phyloP scores from a whole-genome alignment of 2,113 vertebrate species.

The Anser brachyrhynchus region DNA sequence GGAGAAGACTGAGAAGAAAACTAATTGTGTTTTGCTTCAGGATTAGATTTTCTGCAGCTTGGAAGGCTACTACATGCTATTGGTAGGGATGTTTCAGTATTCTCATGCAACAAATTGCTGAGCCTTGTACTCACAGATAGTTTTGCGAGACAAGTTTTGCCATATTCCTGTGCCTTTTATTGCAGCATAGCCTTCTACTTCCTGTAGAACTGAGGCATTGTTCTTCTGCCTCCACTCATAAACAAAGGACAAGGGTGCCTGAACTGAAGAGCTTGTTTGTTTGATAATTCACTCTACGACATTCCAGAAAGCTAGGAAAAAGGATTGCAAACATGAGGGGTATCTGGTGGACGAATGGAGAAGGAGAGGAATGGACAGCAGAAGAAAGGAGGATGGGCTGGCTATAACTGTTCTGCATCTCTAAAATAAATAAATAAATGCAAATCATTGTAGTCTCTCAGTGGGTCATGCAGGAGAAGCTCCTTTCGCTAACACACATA shows the following conservation, averaged over 20 bases:
- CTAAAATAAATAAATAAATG: not conserved
- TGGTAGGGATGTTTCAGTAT: not conserved
- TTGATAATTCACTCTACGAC: not conserved
- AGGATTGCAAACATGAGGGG: not conserved
- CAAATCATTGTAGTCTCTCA: not conserved
- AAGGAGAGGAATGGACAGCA: not conserved
- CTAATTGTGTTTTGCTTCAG: not conserved
- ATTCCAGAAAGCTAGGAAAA: not conserved
- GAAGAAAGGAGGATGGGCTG: not conserved
- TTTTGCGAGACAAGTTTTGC: not conserved
- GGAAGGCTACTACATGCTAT: not conserved
- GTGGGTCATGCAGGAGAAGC: not conserved
- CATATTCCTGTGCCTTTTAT: not conserved
- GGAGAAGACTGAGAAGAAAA: not conserved
- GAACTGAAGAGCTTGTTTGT: not conserved
- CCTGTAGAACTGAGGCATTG: not conserved
- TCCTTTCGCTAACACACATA: not conserved
- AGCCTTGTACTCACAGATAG: not conserved
- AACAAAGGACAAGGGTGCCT: not conserved
- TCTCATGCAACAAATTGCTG: not conserved
- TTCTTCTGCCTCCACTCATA: not conserved
- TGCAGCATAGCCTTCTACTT: not conserved
- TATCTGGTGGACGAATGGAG: fast-evolving
- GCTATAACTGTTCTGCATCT: not conserved
- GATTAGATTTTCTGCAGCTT: not conserved